phyloP scores from a whole-genome alignment of 2,888 invertebrate species.

The Amphipoea lucens region DNA sequence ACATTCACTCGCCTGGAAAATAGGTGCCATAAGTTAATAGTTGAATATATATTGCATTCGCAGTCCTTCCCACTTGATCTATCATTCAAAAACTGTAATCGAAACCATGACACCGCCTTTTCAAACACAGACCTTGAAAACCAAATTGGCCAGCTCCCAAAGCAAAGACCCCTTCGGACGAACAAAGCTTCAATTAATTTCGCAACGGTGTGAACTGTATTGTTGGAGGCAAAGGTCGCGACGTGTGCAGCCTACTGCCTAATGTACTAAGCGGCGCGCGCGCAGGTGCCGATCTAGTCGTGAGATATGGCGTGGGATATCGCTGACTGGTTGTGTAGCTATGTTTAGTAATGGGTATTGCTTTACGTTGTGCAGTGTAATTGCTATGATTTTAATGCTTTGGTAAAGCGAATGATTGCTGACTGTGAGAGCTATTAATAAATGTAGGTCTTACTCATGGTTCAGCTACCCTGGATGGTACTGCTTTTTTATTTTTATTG shows the following conservation, averaged over 20 bases:
- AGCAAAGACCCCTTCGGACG: constrained; percentile 9
- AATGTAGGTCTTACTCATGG: neutral
- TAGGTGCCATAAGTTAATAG: neutral
- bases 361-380: constrained; percentile 2
- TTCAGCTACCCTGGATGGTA: neutral
- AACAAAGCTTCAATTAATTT: constrained; percentile 59
- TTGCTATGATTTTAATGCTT: neutral
- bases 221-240: constrained; percentile 63
- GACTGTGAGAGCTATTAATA: neutral
- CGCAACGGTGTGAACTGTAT: constrained; percentile 49
- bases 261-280: constrained; percentile 43
- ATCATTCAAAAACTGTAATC: neutral
- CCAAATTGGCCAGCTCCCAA: constrained; percentile 17
- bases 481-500: neutral
- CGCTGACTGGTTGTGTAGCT: constrained; percentile 16
- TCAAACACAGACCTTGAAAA: constrained; percentile 31
- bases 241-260: constrained; percentile 52
- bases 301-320: constrained; percentile 50
- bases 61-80: neutral
- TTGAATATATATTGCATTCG: neutral
- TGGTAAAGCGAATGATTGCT: neutral
- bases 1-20: neutral
- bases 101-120: neutral
- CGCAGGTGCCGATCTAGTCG: constrained; percentile 57
- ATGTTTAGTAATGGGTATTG: constrained; percentile 14